A percentile compares a stretch with the other conserved stretches of the same genome.
These are phyloP conservation scores for Parnassius smintheus DNA, from an alignment of 2,888 invertebrate genomes.

Conservation along the genomic window DNA sequence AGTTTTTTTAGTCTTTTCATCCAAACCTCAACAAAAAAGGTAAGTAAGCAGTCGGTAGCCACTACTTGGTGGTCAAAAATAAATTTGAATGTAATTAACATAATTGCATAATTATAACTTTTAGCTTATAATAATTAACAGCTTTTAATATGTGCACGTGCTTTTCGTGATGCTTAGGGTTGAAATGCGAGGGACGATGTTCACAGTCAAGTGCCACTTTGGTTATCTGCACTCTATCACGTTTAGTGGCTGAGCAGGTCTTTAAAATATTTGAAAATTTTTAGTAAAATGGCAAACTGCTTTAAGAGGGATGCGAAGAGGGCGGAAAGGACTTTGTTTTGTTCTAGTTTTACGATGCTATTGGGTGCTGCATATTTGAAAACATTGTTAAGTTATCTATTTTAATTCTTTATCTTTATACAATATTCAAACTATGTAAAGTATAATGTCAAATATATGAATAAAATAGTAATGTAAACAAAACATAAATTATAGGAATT, in stretches of 20 bases:
- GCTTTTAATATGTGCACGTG: conserved; percentile 34
- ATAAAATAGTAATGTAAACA: too few species aligned
- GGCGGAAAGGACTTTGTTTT: not conserved
- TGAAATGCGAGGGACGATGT: conserved; percentile 26
- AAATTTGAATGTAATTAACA: too few species aligned
- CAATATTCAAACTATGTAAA: too few species aligned
- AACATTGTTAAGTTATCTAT: too few species aligned
- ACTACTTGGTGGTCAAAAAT: too few species aligned
- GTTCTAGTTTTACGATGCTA: conserved; percentile 6
- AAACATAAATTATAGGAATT: too few species aligned
- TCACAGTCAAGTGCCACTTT: conserved; percentile 46
- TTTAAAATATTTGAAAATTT: conserved; percentile 23
- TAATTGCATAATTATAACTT: too few species aligned
- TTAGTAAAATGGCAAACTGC: conserved; percentile 11
- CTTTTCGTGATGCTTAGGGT: conserved; percentile 29
- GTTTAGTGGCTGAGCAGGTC: conserved; percentile 36
- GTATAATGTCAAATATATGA: too few species aligned
- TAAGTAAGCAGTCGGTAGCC: too few species aligned
- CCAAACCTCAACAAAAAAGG: too few species aligned
- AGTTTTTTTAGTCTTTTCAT: too few species aligned
- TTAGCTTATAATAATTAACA: not conserved
- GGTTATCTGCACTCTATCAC: conserved; percentile 58
- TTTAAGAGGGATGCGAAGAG: conserved; percentile 17
- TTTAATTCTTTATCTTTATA: too few species aligned
- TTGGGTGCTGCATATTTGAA: conserved; percentile 14